phyloP scores from a whole-genome alignment of 1,140 invertebrate genomes.

The Lepidurus couesii region DNA sequence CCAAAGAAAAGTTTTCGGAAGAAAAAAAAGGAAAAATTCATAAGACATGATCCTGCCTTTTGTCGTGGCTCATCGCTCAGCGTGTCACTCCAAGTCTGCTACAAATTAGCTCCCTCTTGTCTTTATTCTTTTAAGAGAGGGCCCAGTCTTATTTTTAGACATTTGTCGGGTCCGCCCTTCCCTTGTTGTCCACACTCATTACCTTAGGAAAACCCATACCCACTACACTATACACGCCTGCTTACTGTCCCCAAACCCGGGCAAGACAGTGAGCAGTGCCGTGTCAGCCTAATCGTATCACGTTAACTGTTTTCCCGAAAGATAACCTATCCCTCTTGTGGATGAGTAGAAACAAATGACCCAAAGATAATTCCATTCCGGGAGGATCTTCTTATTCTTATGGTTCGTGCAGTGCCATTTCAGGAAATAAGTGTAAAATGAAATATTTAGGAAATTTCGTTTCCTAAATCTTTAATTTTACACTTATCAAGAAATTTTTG shows the following conservation, averaged over 20 bases:
- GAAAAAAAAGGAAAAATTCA: neutral
- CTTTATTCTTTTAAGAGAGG: neutral
- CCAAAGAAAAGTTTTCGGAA: neutral
- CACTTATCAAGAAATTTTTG: too few relatives aligned
- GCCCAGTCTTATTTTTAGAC: neutral
- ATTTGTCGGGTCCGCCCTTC: neutral
- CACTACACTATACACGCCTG: neutral
- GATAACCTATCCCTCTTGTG: too few relatives aligned
- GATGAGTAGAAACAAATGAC: too few relatives aligned
- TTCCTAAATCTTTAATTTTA: too few relatives aligned
- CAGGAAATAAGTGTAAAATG: too few relatives aligned
- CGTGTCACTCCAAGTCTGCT: neutral
- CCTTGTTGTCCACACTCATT: neutral
- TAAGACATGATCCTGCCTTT: neutral
- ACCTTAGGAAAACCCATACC: neutral
- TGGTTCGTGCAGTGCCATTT: too few relatives aligned
- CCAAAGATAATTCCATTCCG: too few relatives aligned
- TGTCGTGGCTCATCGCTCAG: neutral
- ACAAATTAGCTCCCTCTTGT: neutral
- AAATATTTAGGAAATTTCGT: too few relatives aligned
- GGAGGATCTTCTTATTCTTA: too few relatives aligned
- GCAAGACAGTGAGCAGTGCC: neutral
- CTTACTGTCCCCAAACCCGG: conserved; percentile 12
- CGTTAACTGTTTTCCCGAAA: too few relatives aligned
- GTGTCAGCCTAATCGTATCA: too few relatives aligned